Base-by-base conservation (phyloP, 2,113 vertebrate species). In the Galemys pyrenaicus region DNA sequence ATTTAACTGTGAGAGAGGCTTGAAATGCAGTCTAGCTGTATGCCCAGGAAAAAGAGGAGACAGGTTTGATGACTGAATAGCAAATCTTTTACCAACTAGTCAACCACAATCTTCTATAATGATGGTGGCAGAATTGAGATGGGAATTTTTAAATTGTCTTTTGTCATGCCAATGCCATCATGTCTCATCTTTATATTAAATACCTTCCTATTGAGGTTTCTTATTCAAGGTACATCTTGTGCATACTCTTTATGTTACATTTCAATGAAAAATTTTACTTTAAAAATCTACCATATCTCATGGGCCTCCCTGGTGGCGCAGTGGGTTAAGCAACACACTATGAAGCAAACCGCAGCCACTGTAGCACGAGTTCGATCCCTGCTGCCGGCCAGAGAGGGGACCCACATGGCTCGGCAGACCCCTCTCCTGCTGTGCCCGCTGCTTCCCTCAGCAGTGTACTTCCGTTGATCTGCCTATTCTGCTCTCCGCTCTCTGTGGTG, bases 231-330 rank as follows among this genome's bases (percentile, higher is more conserved):
- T 56, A 65, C 20, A 35, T 70, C 60, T 37, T 56, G 17, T 60
- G 54, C 54, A 56, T 22, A 56, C 6, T 22, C 22, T 56, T 56
- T 73, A 32, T 80, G 58, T 80, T 91, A 30, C 81, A 92, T 41
- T 49, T 95, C 56, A 87, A 26, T 37, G 30, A 51, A 44, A 93
- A 95, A 79, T 60, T 37, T 58, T 74, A 78, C 26, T 67, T 73
- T 73, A 49, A 78, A 92, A 62, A 85, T 82, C 32, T 78, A n/a
- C 62, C 56, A 0, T 80, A 58, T 81, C 5, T 4, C 12, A 51
- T 73, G 65, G 39, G 35, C n/a, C n/a, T n/a, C n/a, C n/a, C n/a
- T n/a, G n/a, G n/a, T n/a, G n/a, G n/a, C n/a, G n/a, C n/a, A n/a
- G n/a, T n/a, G n/a, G n/a, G n/a, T n/a, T n/a, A n/a, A n/a, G n/a